These are phyloP conservation scores for Phoxinus phoxinus DNA, from an alignment of 2,113 vertebrate species.

Conservation along the genomic window DNA sequence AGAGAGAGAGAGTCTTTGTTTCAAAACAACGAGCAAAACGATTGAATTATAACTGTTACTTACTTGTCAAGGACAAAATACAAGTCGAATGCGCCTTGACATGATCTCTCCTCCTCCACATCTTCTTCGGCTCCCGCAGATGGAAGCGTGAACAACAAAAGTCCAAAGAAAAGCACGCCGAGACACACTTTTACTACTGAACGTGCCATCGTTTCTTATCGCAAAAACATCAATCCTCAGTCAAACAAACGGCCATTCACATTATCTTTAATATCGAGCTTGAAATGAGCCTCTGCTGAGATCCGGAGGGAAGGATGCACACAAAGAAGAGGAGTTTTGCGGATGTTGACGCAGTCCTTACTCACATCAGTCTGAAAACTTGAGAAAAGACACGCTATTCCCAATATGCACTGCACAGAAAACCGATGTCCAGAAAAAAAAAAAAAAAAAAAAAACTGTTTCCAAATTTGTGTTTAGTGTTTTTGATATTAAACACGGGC, in stretches of 20 bases:
- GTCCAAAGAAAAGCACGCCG: conserved; percentile 69
- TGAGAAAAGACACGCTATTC: background rate
- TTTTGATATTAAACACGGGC: background rate
- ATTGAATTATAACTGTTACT: conserved; percentile 69
- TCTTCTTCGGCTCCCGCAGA: conserved; percentile 63
- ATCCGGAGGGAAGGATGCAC: conserved; percentile 34
- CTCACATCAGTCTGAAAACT: background rate
- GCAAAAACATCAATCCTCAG: conserved; percentile 47
- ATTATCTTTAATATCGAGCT: conserved; percentile 50
- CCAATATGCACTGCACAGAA: background rate
- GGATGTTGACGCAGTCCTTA: conserved; percentile 40
- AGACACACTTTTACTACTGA: conserved; percentile 60
- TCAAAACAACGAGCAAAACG: conserved; percentile 42
- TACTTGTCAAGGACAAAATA: conserved; percentile 94
- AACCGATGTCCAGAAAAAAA: background rate
- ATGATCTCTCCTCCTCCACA: conserved; percentile 80
- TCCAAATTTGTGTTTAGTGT: background rate
- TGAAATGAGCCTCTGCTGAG: background rate
- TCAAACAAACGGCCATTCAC: conserved; percentile 56
- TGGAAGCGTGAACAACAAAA: conserved; percentile 66
- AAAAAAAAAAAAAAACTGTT: background rate
- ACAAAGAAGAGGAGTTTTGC: conserved; percentile 37
- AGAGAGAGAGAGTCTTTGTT: background rate
- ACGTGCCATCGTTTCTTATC: conserved; percentile 72
- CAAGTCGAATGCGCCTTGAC: conserved; percentile 89